phyloP scores from a whole-genome alignment of 2,888 invertebrate species.

The Ochropleura plecta region DNA sequence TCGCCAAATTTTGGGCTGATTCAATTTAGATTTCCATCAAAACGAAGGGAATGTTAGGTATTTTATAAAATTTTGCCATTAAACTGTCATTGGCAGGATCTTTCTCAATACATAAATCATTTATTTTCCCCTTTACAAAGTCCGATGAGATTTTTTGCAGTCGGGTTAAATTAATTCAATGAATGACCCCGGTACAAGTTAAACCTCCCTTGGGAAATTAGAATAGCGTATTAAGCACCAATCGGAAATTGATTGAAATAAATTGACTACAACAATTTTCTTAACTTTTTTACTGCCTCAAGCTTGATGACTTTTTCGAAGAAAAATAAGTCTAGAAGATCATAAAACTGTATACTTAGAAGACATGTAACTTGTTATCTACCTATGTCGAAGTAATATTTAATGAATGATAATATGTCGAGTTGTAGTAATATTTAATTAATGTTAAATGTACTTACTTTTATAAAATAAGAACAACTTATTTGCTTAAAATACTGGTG shows the following conservation, averaged over 20 bases:
- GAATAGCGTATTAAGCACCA: slow-evolving; percentile 36
- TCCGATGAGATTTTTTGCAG: not conserved
- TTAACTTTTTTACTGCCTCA: not conserved
- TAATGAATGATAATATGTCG: no score
- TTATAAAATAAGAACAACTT: no score
- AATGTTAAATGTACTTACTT: no score
- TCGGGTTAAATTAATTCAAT: slow-evolving; percentile 45
- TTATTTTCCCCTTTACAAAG: slow-evolving; percentile 10
- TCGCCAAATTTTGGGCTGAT: no score
- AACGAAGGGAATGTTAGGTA: no score
- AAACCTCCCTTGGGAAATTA: slow-evolving; percentile 61
- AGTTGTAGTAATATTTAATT: no score
- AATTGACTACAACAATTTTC: slow-evolving; percentile 43
- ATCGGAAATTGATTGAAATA: slow-evolving; percentile 39
- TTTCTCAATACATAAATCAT: not conserved
- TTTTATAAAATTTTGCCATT: not conserved
- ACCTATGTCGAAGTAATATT: not conserved
- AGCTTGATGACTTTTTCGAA: not conserved
- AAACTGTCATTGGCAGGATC: not conserved
- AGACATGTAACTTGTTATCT: no score
- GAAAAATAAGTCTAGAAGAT: not conserved
- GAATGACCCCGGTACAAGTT: slow-evolving; percentile 48
- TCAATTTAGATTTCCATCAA: no score
- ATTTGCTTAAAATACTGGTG: no score
- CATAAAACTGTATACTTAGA: no score